Conservation (phyloP, 2,888 invertebrate genomes). For the Chrysopilus asiliformis region DNA sequence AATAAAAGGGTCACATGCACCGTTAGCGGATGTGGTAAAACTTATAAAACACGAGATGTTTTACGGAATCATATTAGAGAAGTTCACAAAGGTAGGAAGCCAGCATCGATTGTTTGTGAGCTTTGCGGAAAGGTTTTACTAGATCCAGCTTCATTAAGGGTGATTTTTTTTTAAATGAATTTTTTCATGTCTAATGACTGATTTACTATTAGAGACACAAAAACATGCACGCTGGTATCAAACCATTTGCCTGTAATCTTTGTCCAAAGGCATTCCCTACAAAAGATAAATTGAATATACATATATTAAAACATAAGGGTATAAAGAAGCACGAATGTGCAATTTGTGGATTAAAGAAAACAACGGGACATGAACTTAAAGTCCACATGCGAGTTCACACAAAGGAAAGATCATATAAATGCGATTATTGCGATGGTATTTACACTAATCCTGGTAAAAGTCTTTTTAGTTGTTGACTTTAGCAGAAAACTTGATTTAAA, state of each 20-base stretch:
- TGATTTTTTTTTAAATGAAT: too few species aligned
- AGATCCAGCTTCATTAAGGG: too few species aligned
- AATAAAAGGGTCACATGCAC: too few species aligned
- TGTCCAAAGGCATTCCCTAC: slow-evolving; percentile 11
- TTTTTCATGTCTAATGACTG: too few species aligned
- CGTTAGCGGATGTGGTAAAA: too few species aligned
- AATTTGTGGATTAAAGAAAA: slow-evolving; percentile 11
- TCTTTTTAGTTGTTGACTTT: too few species aligned
- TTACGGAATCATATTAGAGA: too few species aligned
- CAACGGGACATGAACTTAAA: slow-evolving; percentile 11
- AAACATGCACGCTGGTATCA: slow-evolving; percentile 9
- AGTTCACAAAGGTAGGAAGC: too few species aligned
- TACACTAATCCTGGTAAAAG: slow-evolving; percentile 11
- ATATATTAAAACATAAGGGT: slow-evolving; percentile 13
- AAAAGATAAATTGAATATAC: slow-evolving; percentile 14
- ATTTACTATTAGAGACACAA: slow-evolving; percentile 8
- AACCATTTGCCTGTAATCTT: slow-evolving; percentile 11
- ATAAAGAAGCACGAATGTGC: slow-evolving; percentile 14
- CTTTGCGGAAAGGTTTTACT: too few species aligned
- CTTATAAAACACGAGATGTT: too few species aligned
- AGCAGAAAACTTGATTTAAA: too few species aligned
- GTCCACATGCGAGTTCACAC: slow-evolving; percentile 13
- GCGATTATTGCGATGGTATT: slow-evolving; percentile 8
- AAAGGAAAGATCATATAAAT: slow-evolving; percentile 8
- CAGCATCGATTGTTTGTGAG: too few species aligned